Conservation (phyloP, 1,140 invertebrate species). For the Macrostomum lignano region DNA sequence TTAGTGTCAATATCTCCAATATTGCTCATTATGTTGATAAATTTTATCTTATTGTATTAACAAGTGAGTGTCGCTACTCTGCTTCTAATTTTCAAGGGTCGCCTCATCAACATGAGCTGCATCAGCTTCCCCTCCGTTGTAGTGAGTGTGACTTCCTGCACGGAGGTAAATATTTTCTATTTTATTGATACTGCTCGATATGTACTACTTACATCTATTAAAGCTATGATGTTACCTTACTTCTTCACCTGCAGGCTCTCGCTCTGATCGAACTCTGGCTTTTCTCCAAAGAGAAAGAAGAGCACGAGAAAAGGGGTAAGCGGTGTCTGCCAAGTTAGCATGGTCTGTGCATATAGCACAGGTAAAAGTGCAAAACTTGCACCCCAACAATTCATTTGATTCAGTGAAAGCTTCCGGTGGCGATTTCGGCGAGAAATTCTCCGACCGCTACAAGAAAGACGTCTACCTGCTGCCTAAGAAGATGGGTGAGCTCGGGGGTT, state of each 20-base stretch:
- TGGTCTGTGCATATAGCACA: too few species aligned
- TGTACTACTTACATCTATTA: too few species aligned
- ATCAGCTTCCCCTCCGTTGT: slow-evolving; percentile 88
- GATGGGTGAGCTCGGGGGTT: slow-evolving; percentile 75
- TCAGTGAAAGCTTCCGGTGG: too few species aligned
- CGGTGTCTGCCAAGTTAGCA: too few species aligned
- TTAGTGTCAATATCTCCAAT: neutral
- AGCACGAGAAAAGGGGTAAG: too few species aligned
- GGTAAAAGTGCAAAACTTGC: too few species aligned
- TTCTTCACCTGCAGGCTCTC: slow-evolving; percentile 35
- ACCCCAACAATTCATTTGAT: too few species aligned
- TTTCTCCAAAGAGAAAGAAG: too few species aligned
- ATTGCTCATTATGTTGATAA: neutral
- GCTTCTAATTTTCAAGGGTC: too few species aligned
- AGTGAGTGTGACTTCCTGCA: slow-evolving; percentile 28
- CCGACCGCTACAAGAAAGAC: slow-evolving; percentile 72
- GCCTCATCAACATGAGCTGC: slow-evolving; percentile 75
- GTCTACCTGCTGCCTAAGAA: slow-evolving; percentile 89
- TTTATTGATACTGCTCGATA: too few species aligned
- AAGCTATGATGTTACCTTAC: neutral
- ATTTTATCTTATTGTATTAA: too few species aligned
- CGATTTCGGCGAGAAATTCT: slow-evolving; percentile 74
- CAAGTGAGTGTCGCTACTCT: too few species aligned
- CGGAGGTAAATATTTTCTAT: slow-evolving; percentile 38
- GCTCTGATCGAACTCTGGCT: slow-evolving; percentile 81